Conservation (phyloP, 2,797 vertebrate genomes). For the Capromys pilorides region DNA sequence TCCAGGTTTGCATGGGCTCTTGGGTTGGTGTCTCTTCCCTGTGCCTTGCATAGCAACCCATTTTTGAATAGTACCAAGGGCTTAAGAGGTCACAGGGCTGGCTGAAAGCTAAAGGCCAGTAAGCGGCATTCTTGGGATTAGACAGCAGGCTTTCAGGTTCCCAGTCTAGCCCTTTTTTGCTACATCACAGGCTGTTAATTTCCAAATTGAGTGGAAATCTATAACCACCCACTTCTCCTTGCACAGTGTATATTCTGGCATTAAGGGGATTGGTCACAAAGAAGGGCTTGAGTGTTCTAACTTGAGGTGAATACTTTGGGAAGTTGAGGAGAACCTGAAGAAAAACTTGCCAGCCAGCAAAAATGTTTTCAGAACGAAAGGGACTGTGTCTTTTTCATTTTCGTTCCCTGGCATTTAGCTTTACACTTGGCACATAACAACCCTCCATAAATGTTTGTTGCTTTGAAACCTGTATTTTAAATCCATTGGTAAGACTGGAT, state of each 20-base stretch:
- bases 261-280: constrained; percentile 20
- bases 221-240: constrained; percentile 66
- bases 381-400: constrained; percentile 55
- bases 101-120: not conserved
- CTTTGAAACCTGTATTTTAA: constrained; percentile 54
- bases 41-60: not conserved
- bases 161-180: constrained; percentile 9
- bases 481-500: constrained; percentile 60
- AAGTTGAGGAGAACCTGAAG: constrained; percentile 58
- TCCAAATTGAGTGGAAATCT: constrained; percentile 75
- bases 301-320: constrained; percentile 48
- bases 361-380: constrained; percentile 62
- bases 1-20: not conserved
- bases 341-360: constrained; percentile 62
- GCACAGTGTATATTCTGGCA: constrained; percentile 69
- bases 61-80: not conserved
- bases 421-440: not conserved
- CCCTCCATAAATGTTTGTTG: constrained; percentile 3
- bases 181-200: constrained; percentile 64
- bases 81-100: not conserved
- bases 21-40: not conserved
- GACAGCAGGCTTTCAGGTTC: constrained; percentile 9
- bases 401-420: not conserved
- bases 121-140: not conserved
- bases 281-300: constrained; percentile 69